Evolutionary conservation across 2,888 invertebrate species (phyloP).

Genomic region (Choreutis nemorana): DNA sequence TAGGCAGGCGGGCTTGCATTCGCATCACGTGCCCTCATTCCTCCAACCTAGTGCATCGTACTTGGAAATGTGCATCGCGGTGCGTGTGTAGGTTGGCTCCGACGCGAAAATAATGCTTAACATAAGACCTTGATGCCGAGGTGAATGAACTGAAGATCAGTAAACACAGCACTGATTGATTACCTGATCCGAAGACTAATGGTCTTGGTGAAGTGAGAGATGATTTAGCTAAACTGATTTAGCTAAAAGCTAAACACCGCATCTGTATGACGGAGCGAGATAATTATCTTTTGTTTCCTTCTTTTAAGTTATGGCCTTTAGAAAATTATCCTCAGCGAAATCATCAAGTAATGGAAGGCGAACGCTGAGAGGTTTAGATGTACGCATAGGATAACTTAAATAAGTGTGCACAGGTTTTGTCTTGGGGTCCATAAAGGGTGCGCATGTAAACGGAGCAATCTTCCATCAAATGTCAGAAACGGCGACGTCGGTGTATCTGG

Average conservation of each 20-base stretch:
- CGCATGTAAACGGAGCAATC: constrained; percentile 49
- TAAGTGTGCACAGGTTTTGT: constrained; percentile 23
- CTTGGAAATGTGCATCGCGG: constrained; percentile 48
- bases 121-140: constrained; percentile 43
- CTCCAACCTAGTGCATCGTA: constrained; percentile 53
- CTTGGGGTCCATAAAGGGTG: constrained; percentile 6
- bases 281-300: no score
- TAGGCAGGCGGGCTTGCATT: constrained; percentile 38
- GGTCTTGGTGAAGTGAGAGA: constrained; percentile 22
- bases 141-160: constrained; percentile 44
- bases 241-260: constrained; percentile 10
- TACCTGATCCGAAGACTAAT: constrained; percentile 27
- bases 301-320: no score
- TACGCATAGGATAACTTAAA: constrained; percentile 35
- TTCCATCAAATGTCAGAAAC: constrained; percentile 50
- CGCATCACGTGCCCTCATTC: constrained; percentile 55
- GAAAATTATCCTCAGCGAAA: constrained; percentile 2
- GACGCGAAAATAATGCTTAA: constrained; percentile 38
- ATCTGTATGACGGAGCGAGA: constrained; percentile 19
- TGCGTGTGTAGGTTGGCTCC: constrained; percentile 40
- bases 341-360: constrained; percentile 27
- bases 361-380: constrained; percentile 34
- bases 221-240: constrained; percentile 23
- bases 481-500: constrained; percentile 34
- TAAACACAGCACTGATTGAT: constrained; percentile 43